Evolutionary conservation across 2,888 invertebrate species (phyloP).

Genomic region (Girardia tigrina): DNA sequence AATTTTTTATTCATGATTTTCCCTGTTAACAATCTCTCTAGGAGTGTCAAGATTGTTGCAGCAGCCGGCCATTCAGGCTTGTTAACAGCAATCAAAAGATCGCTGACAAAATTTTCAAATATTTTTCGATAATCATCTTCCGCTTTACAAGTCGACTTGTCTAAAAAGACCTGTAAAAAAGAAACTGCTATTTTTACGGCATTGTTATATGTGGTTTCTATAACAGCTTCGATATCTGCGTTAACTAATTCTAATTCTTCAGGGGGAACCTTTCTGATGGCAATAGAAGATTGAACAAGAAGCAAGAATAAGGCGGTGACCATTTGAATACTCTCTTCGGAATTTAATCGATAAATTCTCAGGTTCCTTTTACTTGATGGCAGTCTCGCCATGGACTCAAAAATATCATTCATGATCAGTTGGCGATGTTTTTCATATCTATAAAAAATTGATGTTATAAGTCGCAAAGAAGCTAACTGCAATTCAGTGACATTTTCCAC

Average conservation of each 20-base stretch:
- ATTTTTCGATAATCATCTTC: slow-evolving; percentile 74
- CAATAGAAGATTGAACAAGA: slow-evolving; percentile 86
- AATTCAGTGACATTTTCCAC: slow-evolving; percentile 92
- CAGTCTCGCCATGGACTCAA: slow-evolving; percentile 87
- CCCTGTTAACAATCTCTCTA: slow-evolving; percentile 53
- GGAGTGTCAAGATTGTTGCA: slow-evolving; percentile 61
- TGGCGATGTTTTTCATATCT: slow-evolving; percentile 85
- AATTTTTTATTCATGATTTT: slow-evolving; percentile 72
- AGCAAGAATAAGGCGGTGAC: slow-evolving; percentile 88
- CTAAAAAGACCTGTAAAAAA: slow-evolving; percentile 83
- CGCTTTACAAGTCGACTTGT: slow-evolving; percentile 58
- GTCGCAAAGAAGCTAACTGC: slow-evolving; percentile 79
- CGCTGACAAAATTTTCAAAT: slow-evolving; percentile 96
- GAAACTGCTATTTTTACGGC: slow-evolving; percentile 86
- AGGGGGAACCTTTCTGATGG: too few relatives aligned
- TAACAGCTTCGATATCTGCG: slow-evolving; percentile 68
- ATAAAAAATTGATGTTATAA: slow-evolving; percentile 87
- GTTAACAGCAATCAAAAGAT: slow-evolving; percentile 84
- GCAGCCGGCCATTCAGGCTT: slow-evolving; percentile 99
- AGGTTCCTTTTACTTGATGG: slow-evolving; percentile 89
- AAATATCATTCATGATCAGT: slow-evolving; percentile 79
- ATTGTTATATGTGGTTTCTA: slow-evolving; percentile 79
- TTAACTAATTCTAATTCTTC: too few relatives aligned
- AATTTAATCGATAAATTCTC: slow-evolving; percentile 65
- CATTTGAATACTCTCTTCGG: slow-evolving; percentile 92